Conservation (phyloP, 2,888 invertebrate genomes). For the Coelopa pilipes region DNA sequence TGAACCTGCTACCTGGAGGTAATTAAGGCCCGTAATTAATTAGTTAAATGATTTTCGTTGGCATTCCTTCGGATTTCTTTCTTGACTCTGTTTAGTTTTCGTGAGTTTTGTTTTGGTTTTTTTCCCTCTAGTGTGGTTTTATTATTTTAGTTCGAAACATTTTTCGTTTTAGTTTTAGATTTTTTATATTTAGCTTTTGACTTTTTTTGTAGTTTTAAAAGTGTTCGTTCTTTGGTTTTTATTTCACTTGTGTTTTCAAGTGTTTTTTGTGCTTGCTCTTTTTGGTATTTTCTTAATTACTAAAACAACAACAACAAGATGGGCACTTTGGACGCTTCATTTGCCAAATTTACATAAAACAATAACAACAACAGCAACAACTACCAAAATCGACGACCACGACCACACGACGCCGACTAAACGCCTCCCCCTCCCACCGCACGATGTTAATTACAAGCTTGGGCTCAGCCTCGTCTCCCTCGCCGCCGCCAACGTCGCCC, state of each 20-base stretch:
- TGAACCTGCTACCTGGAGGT: slow-evolving; percentile 11
- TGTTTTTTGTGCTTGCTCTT: no score
- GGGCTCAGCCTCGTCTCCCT: not conserved
- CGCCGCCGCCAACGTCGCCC: no score
- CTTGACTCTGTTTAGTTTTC: no score
- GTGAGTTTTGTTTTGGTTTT: no score
- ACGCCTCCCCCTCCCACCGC: slow-evolving; percentile 46
- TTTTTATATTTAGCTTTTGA: no score
- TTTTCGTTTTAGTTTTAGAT: no score
- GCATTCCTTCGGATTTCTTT: slow-evolving; percentile 31
- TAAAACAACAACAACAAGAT: not conserved
- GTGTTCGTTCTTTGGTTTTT: no score
- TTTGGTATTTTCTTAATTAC: slow-evolving; percentile 4
- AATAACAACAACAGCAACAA: slow-evolving; percentile 45
- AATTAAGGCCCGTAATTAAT: slow-evolving; percentile 40
- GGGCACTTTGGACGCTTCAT: not conserved
- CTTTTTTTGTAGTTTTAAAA: no score
- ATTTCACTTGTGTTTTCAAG: no score
- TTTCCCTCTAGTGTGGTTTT: no score
- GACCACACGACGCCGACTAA: not conserved
- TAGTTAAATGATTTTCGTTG: slow-evolving; percentile 33
- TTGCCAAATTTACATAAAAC: slow-evolving; percentile 38
- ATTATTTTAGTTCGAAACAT: no score
- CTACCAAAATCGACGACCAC: no score
- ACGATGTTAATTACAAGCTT: slow-evolving; percentile 20